Percentiles rank a stretch among this genome's conserved stretches.
Conservation (phyloP, 2,113 vertebrate species). For the Chlorodrepanis virens region DNA sequence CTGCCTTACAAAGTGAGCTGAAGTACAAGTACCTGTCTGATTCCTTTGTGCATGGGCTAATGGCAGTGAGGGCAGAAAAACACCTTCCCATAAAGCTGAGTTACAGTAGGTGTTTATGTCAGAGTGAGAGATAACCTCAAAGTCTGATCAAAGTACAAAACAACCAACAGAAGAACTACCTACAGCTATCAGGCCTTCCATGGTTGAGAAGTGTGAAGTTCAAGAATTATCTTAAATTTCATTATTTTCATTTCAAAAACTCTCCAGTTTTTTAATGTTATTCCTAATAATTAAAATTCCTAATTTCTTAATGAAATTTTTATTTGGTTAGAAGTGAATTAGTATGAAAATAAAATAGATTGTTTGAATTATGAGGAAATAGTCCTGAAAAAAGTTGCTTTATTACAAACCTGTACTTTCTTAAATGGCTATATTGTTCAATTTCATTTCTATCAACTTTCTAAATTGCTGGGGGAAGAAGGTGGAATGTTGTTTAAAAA, state of each 20-base stretch:
- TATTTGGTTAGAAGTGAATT: neutral
- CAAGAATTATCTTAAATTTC: neutral
- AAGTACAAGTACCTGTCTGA: neutral
- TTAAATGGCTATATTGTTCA: neutral
- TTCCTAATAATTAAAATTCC: neutral
- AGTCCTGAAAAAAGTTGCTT: neutral
- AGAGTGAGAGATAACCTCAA: neutral
- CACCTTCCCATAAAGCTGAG: neutral
- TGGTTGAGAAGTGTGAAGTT: neutral
- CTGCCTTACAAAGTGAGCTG: neutral
- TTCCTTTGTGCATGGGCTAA: neutral
- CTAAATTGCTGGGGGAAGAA: neutral
- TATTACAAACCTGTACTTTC: conserved; percentile 16
- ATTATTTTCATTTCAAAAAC: neutral
- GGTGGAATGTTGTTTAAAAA: neutral
- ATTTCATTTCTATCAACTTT: neutral
- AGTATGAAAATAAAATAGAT: neutral
- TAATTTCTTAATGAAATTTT: neutral
- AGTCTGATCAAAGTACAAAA: neutral
- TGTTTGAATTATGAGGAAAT: conserved; percentile 5
- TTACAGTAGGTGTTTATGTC: neutral
- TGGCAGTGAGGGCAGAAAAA: neutral
- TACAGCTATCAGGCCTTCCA: neutral
- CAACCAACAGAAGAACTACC: neutral
- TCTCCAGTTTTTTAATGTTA: neutral